phyloP scores from a whole-genome alignment of 2,797 vertebrate species.

The Spheniscus humboldti region DNA sequence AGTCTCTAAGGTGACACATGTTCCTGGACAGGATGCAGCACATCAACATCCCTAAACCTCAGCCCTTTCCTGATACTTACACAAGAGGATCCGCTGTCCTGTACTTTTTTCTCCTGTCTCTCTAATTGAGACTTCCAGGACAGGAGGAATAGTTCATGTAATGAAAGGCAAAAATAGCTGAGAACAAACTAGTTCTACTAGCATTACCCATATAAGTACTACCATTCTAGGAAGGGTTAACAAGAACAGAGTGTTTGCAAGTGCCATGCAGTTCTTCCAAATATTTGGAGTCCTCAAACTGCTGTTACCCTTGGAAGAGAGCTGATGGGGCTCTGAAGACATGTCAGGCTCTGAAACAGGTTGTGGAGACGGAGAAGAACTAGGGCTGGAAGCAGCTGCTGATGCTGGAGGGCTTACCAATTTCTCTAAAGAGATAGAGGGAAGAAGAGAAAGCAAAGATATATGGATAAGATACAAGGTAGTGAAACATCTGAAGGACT shows the following conservation, averaged over 20 bases:
- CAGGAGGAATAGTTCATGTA: constrained; percentile 11
- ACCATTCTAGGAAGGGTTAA: constrained; percentile 51
- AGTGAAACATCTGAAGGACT: constrained; percentile 41
- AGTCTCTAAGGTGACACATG: not conserved
- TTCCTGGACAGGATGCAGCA: not conserved
- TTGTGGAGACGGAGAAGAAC: constrained; percentile 83
- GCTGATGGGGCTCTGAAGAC: constrained; percentile 80
- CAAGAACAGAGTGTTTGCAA: constrained; percentile 58
- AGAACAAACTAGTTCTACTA: constrained; percentile 33
- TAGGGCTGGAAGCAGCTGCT: constrained; percentile 82
- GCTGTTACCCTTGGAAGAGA: constrained; percentile 83
- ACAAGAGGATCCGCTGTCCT: not conserved
- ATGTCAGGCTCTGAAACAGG: constrained; percentile 81
- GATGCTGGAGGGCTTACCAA: constrained; percentile 83
- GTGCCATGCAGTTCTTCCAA: constrained; percentile 73
- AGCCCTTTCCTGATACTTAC: constrained; percentile 35
- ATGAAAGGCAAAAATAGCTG: not conserved
- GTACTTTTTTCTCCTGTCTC: constrained; percentile 29
- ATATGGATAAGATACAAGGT: constrained; percentile 63
- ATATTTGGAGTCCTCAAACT: constrained; percentile 72
- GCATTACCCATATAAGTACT: constrained; percentile 32
- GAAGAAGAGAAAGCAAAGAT: constrained; percentile 72
- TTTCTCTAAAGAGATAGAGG: constrained; percentile 77
- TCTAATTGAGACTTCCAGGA: constrained; percentile 35
- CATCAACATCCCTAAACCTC: not conserved